Evolutionary conservation across 2,113 vertebrate species (phyloP).

Genomic region (Lathamus discolor): DNA sequence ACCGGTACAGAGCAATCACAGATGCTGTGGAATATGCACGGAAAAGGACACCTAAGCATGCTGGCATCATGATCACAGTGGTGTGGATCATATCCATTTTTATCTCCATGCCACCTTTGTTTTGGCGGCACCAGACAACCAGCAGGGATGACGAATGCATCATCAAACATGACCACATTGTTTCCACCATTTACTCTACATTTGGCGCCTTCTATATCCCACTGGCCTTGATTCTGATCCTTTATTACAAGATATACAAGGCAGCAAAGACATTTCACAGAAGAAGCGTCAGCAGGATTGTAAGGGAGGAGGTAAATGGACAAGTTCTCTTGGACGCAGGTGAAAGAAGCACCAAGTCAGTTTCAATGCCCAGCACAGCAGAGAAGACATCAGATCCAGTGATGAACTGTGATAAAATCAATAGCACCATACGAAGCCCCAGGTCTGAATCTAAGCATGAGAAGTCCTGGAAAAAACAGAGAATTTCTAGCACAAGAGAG

Average conservation of each 20-base stretch:
- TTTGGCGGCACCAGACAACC: conserved; percentile 87
- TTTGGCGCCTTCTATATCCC: conserved; percentile 98
- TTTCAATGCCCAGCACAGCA: conserved; percentile 75
- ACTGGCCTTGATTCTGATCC: conserved; percentile 90
- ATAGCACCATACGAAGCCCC: conserved; percentile 72
- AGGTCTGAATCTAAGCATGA: conserved; percentile 80
- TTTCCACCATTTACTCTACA: conserved; percentile 91
- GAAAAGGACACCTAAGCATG: conserved; percentile 88
- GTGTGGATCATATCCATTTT: conserved; percentile 95
- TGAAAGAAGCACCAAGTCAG: conserved; percentile 80
- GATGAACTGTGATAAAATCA: conserved; percentile 84
- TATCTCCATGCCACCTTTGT: conserved; percentile 91
- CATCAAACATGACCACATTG: conserved; percentile 92
- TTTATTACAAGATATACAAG: conserved; percentile 98
- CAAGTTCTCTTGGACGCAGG: conserved; percentile 83
- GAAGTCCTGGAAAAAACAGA: conserved; percentile 85
- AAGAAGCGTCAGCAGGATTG: conserved; percentile 84
- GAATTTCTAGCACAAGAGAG: conserved; percentile 91
- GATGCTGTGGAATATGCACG: conserved; percentile 93
- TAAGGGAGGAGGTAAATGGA: conserved; percentile 87
- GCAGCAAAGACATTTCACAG: conserved; percentile 94
- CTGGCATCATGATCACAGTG: conserved; percentile 89
- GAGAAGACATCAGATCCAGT: conserved; percentile 93
- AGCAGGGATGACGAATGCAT: conserved; percentile 87
- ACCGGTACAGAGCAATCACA: conserved; percentile 93